Conservation (phyloP, 2,113 vertebrate species). For the Oryzias melastigma region DNA sequence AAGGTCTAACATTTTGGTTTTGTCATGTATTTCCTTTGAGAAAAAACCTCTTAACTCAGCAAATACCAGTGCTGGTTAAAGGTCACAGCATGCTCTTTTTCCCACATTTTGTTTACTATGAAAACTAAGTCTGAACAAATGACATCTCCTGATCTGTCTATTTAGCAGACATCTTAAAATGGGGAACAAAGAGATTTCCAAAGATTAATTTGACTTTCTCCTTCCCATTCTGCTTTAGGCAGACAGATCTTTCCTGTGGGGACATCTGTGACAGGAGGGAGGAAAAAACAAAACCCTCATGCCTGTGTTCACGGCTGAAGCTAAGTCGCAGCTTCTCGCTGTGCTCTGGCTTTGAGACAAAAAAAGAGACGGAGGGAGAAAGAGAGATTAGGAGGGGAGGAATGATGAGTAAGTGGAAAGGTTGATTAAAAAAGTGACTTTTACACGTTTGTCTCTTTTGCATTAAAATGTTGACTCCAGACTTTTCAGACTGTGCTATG, state of each 20-base stretch:
- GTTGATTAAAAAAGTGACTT: background rate
- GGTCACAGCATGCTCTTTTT: constrained; percentile 46
- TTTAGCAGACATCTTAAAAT: constrained; percentile 44
- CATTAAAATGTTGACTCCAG: background rate
- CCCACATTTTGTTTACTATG: constrained; percentile 50
- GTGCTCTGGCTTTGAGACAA: constrained; percentile 33
- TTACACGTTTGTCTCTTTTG: background rate
- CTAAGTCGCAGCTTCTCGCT: constrained; percentile 42
- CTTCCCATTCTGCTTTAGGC: constrained; percentile 58
- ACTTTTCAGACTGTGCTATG: no score
- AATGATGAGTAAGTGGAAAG: background rate
- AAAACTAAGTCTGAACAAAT: constrained; percentile 48
- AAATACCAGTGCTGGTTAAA: constrained; percentile 38
- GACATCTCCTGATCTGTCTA: constrained; percentile 33
- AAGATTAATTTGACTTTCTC: constrained; percentile 69
- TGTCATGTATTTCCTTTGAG: constrained; percentile 5
- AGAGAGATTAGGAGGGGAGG: background rate
- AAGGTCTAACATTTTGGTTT: constrained; percentile 28
- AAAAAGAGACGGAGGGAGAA: constrained; percentile 16
- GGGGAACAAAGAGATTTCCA: constrained; percentile 48
- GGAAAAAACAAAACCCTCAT: constrained; percentile 32
- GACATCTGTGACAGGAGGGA: constrained; percentile 40
- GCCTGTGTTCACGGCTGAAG: constrained; percentile 62
- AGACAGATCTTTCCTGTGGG: constrained; percentile 52
- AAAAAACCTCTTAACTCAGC: constrained; percentile 32